A percentile compares a stretch with the other conserved stretches of the same genome.
These are phyloP conservation scores for Abrostola tripartita DNA, from an alignment of 2,888 invertebrate genomes.

Conservation along the genomic window DNA sequence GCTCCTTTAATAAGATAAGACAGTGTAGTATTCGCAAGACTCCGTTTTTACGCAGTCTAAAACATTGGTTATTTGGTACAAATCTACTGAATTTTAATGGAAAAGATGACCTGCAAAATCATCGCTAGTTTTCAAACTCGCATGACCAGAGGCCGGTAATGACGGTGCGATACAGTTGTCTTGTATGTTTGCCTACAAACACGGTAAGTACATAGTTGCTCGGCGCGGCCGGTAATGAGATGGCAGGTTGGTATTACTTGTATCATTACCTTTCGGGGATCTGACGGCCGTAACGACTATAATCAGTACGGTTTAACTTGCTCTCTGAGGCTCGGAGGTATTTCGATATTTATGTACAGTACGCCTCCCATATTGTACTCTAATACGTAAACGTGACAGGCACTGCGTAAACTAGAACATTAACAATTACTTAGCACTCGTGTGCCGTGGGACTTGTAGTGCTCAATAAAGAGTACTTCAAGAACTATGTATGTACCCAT, in stretches of 20 bases:
- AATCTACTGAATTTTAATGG: neutral
- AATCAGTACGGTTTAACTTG: neutral
- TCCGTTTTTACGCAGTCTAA: conserved; percentile 8
- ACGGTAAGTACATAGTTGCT: conserved; percentile 2
- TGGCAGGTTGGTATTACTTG: conserved; percentile 1
- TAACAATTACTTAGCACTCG: too few species aligned
- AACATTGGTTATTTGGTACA: neutral
- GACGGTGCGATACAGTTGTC: neutral
- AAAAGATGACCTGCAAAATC: neutral
- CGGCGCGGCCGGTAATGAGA: conserved; percentile 5
- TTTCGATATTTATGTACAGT: neutral
- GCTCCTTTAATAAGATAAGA: conserved; percentile 34
- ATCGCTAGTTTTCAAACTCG: neutral
- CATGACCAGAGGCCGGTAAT: neutral
- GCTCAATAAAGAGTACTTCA: too few species aligned
- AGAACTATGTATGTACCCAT: too few species aligned
- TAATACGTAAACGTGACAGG: too few species aligned
- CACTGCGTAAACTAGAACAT: too few species aligned
- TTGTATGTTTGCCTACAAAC: neutral
- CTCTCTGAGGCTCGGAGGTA: neutral
- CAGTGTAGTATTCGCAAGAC: conserved; percentile 6
- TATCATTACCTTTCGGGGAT: neutral
- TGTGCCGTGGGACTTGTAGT: too few species aligned
- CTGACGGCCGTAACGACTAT: neutral
- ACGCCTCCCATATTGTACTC: too few species aligned